Base-by-base conservation (phyloP, 2,888 invertebrate genomes). In the Ctenicera cuprea region DNA sequence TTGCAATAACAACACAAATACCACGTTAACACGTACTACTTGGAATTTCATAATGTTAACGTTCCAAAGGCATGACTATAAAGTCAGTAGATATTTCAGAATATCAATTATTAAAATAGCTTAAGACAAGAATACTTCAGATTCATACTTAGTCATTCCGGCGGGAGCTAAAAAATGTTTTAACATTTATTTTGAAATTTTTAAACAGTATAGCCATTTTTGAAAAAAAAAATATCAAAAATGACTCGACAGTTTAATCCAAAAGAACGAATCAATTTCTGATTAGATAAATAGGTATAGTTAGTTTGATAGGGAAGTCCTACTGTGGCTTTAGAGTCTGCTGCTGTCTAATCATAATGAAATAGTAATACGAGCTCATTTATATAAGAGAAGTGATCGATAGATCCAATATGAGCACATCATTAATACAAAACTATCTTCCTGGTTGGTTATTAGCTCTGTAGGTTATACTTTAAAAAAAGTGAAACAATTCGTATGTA, bases 331-430 rank as follows among this genome's bases (percentile, higher is more conserved):
- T 43, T 14, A 14, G 14, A 43, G 14, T 18, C 20, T 52, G 9
- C 26, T 20, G 20, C 26, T 52, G 52, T 52, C 52, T 52, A 14
- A 52, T 52, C 52, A 20, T 52, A 52, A 52, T 52, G 52, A 52
- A 52, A 52, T 20, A 18, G 52, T 52, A 52, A 52, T 52, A 20
- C 52, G 52, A 22, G 12, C 22, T 20, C 52, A 52, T 52, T 52
- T 52, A 20, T 52, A 14, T 20, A 11, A 5, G 26, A 2, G 52
- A 52, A 18, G 26, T 52, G 52, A 52, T 52, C 26, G 52, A 52
- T 52, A 12, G 52, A 52, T 22, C 26, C 9, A 22, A 52, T 52
- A 26, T 11, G 22, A 9, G 12, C 52, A 18, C 43, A 14, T 14
- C 43, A 43, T 43, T 43, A 43, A 43, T 43, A 43, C 8, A 14